phyloP scores from a whole-genome alignment of 2,888 invertebrate genomes.

The Polyommatus icarus region DNA sequence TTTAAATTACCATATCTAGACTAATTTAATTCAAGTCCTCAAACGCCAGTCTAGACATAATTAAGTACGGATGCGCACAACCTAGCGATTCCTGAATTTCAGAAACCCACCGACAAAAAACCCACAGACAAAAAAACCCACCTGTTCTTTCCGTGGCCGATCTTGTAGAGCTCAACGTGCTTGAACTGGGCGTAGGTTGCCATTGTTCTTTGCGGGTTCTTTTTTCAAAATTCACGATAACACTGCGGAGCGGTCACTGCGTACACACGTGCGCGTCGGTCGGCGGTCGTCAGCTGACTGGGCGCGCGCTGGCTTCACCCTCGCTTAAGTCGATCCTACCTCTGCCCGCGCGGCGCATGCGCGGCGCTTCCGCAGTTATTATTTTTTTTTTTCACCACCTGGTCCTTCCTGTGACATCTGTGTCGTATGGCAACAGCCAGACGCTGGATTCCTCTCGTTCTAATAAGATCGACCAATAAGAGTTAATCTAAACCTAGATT shows the following conservation, averaged over 20 bases:
- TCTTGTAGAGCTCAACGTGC: conserved; percentile 96
- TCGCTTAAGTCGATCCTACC: conserved; percentile 76
- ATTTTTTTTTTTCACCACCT: conserved; percentile 49
- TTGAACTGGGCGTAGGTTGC: conserved; percentile 96
- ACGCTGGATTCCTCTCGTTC: not conserved
- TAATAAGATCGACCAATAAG: too few species aligned
- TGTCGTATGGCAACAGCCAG: conserved; percentile 8
- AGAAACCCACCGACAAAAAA: too few species aligned
- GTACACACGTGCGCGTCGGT: conserved; percentile 47
- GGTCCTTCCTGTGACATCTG: conserved; percentile 50
- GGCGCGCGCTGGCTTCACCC: conserved; percentile 70
- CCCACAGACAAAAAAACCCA: conserved; percentile 52
- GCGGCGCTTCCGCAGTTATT: conserved; percentile 61
- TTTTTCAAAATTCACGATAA: conserved; percentile 45
- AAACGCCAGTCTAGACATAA: not conserved
- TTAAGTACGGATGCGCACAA: conserved; percentile 16
- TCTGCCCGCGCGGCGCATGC: conserved; percentile 75
- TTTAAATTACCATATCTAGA: not conserved
- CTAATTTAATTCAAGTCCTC: not conserved
- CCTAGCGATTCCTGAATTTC: conserved; percentile 38
- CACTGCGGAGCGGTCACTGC: conserved; percentile 48
- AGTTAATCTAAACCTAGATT: too few species aligned
- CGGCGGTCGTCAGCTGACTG: conserved; percentile 77
- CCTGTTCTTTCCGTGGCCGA: conserved; percentile 96
- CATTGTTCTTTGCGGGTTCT: conserved; percentile 75